phyloP scores from a whole-genome alignment of 2,797 vertebrate species.

The Pelodytes ibericus region DNA sequence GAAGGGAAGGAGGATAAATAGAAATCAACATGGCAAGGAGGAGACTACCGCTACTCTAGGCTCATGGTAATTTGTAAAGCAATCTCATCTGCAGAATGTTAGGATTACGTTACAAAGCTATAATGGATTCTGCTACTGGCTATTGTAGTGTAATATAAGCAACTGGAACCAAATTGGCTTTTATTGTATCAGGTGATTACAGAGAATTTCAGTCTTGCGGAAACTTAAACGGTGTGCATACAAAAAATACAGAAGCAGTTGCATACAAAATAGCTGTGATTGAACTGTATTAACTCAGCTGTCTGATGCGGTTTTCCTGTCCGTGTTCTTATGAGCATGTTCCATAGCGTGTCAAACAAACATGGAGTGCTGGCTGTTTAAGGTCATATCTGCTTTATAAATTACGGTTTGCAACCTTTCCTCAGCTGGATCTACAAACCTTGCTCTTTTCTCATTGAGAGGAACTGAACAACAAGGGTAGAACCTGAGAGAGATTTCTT shows the following conservation, averaged over 20 bases:
- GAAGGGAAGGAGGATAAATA: too few species aligned
- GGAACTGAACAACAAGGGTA: slow-evolving; percentile 31
- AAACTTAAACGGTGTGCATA: neutral
- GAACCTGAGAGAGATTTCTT: slow-evolving; percentile 32
- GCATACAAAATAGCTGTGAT: neutral
- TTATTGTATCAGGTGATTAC: slow-evolving; percentile 15
- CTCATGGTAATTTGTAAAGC: slow-evolving; percentile 15
- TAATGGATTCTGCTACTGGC: slow-evolving; percentile 33
- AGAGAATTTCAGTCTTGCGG: slow-evolving; percentile 1
- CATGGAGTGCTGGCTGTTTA: slow-evolving; percentile 7
- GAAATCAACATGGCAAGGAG: neutral
- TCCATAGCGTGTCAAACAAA: neutral
- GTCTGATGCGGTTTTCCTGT: neutral
- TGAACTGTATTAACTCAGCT: neutral
- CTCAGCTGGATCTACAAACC: slow-evolving; percentile 1
- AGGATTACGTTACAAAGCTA: slow-evolving; percentile 17
- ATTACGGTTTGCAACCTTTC: slow-evolving; percentile 18
- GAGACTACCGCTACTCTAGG: neutral
- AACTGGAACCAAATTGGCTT: slow-evolving; percentile 7
- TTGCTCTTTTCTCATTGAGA: slow-evolving; percentile 9
- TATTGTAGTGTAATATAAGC: slow-evolving; percentile 21
- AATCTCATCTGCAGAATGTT: slow-evolving; percentile 3
- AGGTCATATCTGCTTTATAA: slow-evolving; percentile 20
- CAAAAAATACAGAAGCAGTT: neutral
- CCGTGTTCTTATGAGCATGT: neutral